Evolutionary conservation across 2,113 vertebrate species (phyloP).

Genomic region (Vombatus ursinus): DNA sequence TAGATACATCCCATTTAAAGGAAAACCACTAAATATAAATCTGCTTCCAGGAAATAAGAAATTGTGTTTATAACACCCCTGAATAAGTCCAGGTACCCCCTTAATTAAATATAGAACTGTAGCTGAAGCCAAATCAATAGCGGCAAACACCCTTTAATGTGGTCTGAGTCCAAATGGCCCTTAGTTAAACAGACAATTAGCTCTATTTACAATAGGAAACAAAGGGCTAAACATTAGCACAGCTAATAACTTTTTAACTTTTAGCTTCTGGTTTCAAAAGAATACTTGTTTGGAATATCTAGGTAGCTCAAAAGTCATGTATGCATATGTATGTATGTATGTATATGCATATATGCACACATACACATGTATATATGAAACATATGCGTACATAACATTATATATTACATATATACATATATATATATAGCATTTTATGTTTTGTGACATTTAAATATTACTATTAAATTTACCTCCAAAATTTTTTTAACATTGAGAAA

Average conservation of each 20-base stretch:
- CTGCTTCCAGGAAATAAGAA: conserved; percentile 14
- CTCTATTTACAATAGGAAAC: conserved; percentile 56
- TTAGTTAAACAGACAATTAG: conserved; percentile 54
- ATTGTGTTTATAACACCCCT: background rate
- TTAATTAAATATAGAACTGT: conserved; percentile 19
- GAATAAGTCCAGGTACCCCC: background rate
- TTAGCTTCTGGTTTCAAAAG: background rate
- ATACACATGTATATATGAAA: too few species aligned
- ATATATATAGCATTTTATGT: background rate
- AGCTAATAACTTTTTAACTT: conserved; percentile 23
- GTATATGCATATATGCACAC: too few species aligned
- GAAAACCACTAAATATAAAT: conserved; percentile 33
- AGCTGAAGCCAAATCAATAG: conserved; percentile 38
- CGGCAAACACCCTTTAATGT: conserved; percentile 40
- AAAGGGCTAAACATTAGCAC: conserved; percentile 30
- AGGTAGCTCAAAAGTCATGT: background rate
- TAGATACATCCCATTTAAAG: background rate
- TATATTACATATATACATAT: too few species aligned
- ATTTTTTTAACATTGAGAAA: background rate
- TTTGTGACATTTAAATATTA: background rate
- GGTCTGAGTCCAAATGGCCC: background rate
- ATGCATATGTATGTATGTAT: too few species aligned
- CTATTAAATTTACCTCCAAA: background rate
- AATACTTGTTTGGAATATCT: background rate
- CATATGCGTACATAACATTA: too few species aligned